Conservation (phyloP, 2,888 invertebrate species). For the Lycaena phlaeas region DNA sequence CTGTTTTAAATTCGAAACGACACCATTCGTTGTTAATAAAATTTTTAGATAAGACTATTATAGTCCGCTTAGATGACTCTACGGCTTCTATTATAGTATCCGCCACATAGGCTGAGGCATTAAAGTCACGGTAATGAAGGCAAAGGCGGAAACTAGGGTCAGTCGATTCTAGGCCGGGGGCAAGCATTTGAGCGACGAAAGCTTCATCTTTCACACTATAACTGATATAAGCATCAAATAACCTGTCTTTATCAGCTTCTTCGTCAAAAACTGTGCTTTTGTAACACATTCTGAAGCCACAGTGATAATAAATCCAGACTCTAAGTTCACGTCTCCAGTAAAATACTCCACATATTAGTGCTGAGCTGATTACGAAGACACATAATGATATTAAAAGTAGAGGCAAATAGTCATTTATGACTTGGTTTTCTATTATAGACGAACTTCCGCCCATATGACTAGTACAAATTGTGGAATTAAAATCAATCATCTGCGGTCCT, state of each 20-base stretch:
- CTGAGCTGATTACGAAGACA: constrained; percentile 83
- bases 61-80: constrained; percentile 90
- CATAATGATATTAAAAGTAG: constrained; percentile 83
- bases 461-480: constrained; percentile 85
- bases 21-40: constrained; percentile 97
- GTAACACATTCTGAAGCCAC: constrained; percentile 89
- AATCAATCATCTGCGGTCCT: constrained; percentile 81
- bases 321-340: constrained; percentile 86
- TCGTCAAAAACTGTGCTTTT: constrained; percentile 86
- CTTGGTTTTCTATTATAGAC: constrained; percentile 81
- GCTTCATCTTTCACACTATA: constrained; percentile 95
- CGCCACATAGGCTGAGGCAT: constrained; percentile 89
- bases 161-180: constrained; percentile 87
- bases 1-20: constrained; percentile 94
- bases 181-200: constrained; percentile 91
- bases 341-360: constrained; percentile 83
- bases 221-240: constrained; percentile 96
- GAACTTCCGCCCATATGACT: constrained; percentile 81
- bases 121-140: constrained; percentile 92
- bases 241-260: constrained; percentile 85
- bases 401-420: constrained; percentile 87
- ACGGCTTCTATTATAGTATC: constrained; percentile 95
- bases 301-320: constrained; percentile 90
- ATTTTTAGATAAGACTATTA: constrained; percentile 92
- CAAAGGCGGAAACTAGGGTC: constrained; percentile 90